These are phyloP conservation scores for Apogon hyalosoma DNA, from an alignment of 2,797 vertebrate species.

Conservation along the genomic window DNA sequence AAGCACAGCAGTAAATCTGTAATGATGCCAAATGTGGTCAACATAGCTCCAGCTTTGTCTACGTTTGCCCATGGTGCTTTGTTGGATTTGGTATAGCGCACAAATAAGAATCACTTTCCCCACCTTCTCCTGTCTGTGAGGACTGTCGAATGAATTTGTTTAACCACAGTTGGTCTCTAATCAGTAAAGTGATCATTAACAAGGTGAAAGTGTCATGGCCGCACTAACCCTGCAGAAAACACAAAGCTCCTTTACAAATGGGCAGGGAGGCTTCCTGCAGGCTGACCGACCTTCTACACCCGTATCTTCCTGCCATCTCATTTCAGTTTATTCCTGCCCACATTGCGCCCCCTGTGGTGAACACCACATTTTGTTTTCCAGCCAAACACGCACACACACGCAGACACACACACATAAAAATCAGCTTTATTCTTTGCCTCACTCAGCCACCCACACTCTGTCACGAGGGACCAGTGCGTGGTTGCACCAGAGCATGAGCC, in stretches of 20 bases:
- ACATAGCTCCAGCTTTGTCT: background rate
- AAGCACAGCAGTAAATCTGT: conserved; percentile 10
- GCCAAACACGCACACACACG: conserved; percentile 23
- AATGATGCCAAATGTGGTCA: conserved; percentile 18
- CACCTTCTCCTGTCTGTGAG: background rate
- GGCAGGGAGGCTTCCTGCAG: conserved; percentile 33
- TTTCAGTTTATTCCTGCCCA: conserved; percentile 43
- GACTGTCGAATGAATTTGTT: background rate
- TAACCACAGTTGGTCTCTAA: background rate
- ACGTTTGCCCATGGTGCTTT: conserved; percentile 1
- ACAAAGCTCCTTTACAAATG: conserved; percentile 5
- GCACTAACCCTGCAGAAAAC: too few relatives aligned
- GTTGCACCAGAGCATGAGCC: conserved; percentile 33
- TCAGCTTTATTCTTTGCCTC: conserved; percentile 49
- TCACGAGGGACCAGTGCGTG: conserved; percentile 52
- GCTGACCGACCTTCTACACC: conserved; percentile 29
- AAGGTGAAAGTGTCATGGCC: background rate
- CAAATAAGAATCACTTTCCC: background rate
- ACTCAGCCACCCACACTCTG: conserved; percentile 68
- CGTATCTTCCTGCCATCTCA: conserved; percentile 31
- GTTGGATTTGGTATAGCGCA: background rate
- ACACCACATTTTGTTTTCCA: conserved; percentile 45
- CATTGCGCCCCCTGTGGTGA: conserved; percentile 46
- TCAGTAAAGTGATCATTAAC: background rate
- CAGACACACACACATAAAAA: background rate